These are phyloP conservation scores for Eucidaris tribuloides DNA, from an alignment of 35 echinoderm and acorn worm species.

Conservation along the genomic window DNA sequence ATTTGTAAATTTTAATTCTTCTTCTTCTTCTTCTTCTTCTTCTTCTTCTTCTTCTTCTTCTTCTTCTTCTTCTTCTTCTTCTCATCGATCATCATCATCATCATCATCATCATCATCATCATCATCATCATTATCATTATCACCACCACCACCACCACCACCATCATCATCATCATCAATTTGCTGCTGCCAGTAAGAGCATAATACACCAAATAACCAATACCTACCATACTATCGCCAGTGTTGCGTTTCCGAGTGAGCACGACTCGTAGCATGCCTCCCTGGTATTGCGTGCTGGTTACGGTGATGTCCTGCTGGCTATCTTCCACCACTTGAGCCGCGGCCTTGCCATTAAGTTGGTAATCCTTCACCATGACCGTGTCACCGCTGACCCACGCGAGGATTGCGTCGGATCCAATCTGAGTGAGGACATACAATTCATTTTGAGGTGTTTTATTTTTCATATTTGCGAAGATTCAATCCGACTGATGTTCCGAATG, in stretches of 20 bases:
- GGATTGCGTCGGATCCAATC: slow-evolving; percentile 72
- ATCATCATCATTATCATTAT: neutral
- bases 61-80: no score
- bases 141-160: neutral
- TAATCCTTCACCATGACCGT: slow-evolving; percentile 55
- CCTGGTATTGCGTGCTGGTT: neutral
- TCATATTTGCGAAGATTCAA: neutral
- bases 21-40: no score
- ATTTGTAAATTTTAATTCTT: no score
- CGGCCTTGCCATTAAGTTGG: slow-evolving; percentile 31
- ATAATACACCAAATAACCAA: no score
- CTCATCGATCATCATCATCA: neutral
- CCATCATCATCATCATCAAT: neutral
- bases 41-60: no score
- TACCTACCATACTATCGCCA: slow-evolving; percentile 47
- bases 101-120: neutral
- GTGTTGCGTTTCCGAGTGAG: slow-evolving; percentile 67
- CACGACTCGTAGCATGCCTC: slow-evolving; percentile 44
- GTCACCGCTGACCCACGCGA: slow-evolving; percentile 28
- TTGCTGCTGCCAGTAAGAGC: no score
- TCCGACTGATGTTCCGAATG: neutral
- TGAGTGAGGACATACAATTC: neutral
- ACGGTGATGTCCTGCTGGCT: slow-evolving; percentile 15
- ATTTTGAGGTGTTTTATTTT: no score
- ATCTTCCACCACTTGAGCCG: neutral